Percentiles rank a stretch among this genome's conserved stretches.
phyloP scores from a whole-genome alignment of 1,140 invertebrate species.

The Ostrea denselamellosa region DNA sequence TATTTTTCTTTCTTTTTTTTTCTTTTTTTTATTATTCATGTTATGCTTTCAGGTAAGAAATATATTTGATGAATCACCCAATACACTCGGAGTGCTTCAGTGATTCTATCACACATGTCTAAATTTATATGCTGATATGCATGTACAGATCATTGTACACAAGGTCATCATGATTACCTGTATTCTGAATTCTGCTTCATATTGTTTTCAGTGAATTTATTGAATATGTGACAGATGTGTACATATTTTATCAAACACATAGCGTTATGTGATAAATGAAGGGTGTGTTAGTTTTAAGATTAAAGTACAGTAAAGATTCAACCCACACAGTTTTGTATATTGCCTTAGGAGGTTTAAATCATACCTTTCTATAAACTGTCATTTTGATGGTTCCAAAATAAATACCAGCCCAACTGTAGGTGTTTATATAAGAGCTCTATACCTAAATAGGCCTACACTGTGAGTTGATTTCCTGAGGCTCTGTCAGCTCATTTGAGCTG shows the following conservation, averaged over 20 bases:
- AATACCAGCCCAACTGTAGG: neutral
- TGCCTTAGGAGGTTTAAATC: neutral
- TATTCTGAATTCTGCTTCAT: too few species aligned
- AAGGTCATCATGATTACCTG: too few species aligned
- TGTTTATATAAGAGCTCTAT: too few species aligned
- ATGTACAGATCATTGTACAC: too few species aligned
- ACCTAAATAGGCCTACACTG: too few species aligned
- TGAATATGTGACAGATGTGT: too few species aligned
- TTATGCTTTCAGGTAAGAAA: neutral
- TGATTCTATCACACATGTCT: neutral
- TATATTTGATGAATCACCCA: constrained; percentile 1
- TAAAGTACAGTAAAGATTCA: neutral
- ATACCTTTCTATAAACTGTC: neutral
- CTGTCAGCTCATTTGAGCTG: too few species aligned
- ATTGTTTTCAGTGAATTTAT: too few species aligned
- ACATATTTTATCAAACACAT: too few species aligned
- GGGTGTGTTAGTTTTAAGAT: neutral
- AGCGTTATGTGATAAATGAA: neutral
- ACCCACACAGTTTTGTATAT: neutral
- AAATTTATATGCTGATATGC: neutral
- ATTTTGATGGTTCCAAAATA: neutral
- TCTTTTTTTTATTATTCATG: neutral
- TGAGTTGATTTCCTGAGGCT: too few species aligned
- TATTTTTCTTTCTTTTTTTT: neutral
- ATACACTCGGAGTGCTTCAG: neutral